Percentiles rank a stretch among this genome's conserved stretches.
Conservation (phyloP, 2,113 vertebrate species). For the Dromas ardeola region DNA sequence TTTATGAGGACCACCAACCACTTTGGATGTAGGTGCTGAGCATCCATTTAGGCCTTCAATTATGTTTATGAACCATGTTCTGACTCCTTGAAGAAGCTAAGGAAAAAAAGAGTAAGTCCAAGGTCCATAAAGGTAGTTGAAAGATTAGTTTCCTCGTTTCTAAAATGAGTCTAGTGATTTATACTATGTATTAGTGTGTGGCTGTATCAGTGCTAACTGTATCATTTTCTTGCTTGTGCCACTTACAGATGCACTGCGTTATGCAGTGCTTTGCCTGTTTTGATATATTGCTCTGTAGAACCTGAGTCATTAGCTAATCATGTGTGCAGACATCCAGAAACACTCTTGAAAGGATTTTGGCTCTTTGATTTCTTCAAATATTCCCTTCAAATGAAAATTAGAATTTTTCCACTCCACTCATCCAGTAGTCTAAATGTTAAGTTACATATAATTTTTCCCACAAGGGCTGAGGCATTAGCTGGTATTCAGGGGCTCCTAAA, state of each 20-base stretch:
- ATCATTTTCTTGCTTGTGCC: neutral
- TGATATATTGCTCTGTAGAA: neutral
- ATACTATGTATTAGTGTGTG: neutral
- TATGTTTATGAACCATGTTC: neutral
- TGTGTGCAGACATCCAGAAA: neutral
- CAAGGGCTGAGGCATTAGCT: neutral
- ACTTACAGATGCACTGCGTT: neutral
- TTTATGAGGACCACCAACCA: neutral
- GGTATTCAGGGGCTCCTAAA: neutral
- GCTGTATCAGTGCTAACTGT: neutral
- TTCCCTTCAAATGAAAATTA: neutral
- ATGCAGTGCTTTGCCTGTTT: neutral
- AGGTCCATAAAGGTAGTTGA: neutral
- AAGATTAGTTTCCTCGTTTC: neutral
- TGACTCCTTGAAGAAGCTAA: neutral
- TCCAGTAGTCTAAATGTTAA: neutral
- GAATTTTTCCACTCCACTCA: neutral
- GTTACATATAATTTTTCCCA: neutral
- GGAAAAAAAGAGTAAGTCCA: neutral
- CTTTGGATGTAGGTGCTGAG: neutral
- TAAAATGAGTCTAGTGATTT: neutral
- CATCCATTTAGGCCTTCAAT: neutral
- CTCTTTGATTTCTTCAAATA: neutral
- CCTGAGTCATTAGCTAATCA: neutral
- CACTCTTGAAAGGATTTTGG: neutral